Evolutionary conservation across 2,113 vertebrate genomes (phyloP).

Genomic region (Riparia riparia): DNA sequence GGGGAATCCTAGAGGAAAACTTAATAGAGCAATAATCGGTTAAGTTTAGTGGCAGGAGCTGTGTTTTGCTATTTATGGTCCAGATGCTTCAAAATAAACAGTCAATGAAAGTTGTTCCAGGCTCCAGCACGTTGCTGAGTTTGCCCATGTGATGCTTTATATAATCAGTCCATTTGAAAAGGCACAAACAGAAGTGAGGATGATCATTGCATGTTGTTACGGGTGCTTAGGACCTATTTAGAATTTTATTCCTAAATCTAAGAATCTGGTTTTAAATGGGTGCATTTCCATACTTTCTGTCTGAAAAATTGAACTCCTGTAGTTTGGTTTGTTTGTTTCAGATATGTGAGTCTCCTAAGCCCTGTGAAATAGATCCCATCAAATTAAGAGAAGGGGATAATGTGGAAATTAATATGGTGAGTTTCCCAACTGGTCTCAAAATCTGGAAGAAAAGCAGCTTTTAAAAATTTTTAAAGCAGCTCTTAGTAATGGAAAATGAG

Average conservation of each 20-base stretch:
- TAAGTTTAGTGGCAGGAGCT: background rate
- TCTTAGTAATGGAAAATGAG: background rate
- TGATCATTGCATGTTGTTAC: background rate
- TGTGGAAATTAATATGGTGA: slow-evolving; percentile 92
- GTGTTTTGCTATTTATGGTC: background rate
- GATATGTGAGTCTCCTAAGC: slow-evolving; percentile 95
- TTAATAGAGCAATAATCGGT: background rate
- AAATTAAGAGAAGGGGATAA: slow-evolving; percentile 96
- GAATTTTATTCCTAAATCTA: background rate
- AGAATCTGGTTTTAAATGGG: background rate
- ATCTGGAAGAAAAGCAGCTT: background rate
- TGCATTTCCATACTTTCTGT: background rate
- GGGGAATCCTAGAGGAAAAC: background rate
- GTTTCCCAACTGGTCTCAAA: background rate
- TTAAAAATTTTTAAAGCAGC: background rate
- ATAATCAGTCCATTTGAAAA: background rate
- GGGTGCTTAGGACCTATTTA: background rate
- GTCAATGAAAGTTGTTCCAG: background rate
- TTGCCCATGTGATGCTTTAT: background rate
- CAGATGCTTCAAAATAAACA: background rate
- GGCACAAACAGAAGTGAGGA: background rate
- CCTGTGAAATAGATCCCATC: slow-evolving; percentile 96
- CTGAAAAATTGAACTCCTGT: background rate
- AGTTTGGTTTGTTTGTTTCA: slow-evolving; percentile 58
- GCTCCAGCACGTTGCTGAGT: background rate